These are phyloP conservation scores for Vespertilio murinus DNA, from an alignment of 2,797 vertebrate species.

Conservation along the genomic window DNA sequence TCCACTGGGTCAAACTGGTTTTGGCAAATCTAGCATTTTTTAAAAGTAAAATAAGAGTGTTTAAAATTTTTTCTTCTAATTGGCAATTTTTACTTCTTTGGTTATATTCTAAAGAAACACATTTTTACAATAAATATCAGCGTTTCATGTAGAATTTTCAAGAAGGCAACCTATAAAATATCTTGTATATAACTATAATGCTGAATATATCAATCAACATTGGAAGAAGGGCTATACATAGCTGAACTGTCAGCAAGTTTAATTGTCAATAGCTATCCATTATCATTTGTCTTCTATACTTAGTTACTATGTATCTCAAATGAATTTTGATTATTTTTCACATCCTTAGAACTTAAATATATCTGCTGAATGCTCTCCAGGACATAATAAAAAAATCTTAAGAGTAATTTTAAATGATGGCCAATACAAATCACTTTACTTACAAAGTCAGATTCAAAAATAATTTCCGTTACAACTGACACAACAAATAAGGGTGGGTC, in stretches of 20 bases:
- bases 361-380: conserved; percentile 75
- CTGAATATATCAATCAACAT: background rate
- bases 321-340: conserved; percentile 75
- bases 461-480: conserved; percentile 51
- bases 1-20: too few species aligned
- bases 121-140: background rate
- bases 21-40: background rate
- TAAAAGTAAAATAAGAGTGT: background rate
- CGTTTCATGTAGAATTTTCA: background rate
- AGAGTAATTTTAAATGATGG: conserved; percentile 74
- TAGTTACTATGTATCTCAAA: conserved; percentile 61
- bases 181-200: background rate
- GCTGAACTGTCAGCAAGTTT: conserved; percentile 61
- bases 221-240: conserved; percentile 2
- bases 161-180: conserved; percentile 26
- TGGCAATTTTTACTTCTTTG: conserved; percentile 42
- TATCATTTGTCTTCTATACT: conserved; percentile 63
- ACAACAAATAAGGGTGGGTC: background rate
- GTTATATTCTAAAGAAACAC: background rate
- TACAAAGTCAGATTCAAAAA: conserved; percentile 65
- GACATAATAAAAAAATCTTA: conserved; percentile 81
- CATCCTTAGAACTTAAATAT: conserved; percentile 62
- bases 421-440: conserved; percentile 74
- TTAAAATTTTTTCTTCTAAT: conserved; percentile 7
- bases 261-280: conserved; percentile 65